Conservation (phyloP, 2,797 vertebrate genomes). For the Cygnus olor region DNA sequence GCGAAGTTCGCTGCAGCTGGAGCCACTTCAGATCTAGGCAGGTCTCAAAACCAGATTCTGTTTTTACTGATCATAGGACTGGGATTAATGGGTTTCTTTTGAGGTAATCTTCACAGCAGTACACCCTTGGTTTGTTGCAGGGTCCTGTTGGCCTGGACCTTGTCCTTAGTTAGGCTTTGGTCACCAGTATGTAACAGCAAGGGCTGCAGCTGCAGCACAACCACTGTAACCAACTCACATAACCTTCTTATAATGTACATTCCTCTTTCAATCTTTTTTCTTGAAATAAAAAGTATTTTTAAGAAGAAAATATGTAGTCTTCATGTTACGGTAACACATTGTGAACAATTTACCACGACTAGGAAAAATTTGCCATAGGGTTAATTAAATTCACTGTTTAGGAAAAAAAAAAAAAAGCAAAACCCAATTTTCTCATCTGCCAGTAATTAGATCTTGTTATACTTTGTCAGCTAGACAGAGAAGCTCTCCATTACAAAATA, state of each 20-base stretch:
- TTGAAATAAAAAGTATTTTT: not conserved
- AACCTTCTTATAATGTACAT: not conserved
- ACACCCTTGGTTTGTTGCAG: not conserved
- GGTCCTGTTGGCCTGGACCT: not conserved
- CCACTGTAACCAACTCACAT: not conserved
- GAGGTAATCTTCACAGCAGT: not conserved
- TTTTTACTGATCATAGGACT: not conserved
- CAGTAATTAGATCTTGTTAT: not conserved
- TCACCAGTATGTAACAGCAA: not conserved
- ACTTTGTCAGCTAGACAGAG: not conserved
- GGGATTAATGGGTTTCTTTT: not conserved
- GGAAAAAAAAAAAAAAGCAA: not conserved
- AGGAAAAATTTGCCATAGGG: not conserved
- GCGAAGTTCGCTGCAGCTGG: not conserved
- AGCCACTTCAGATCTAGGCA: not conserved
- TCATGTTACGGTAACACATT: not conserved
- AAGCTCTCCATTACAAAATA: not conserved
- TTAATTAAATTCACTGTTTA: not conserved
- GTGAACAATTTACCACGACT: not conserved
- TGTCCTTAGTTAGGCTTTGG: not conserved
- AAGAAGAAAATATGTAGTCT: not conserved
- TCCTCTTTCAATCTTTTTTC: fast-evolving
- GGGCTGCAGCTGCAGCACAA: not conserved
- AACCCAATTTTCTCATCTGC: not conserved
- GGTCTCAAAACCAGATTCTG: not conserved